phyloP scores from a whole-genome alignment of 2,797 vertebrate species.

The Melanotaenia pygmaea region DNA sequence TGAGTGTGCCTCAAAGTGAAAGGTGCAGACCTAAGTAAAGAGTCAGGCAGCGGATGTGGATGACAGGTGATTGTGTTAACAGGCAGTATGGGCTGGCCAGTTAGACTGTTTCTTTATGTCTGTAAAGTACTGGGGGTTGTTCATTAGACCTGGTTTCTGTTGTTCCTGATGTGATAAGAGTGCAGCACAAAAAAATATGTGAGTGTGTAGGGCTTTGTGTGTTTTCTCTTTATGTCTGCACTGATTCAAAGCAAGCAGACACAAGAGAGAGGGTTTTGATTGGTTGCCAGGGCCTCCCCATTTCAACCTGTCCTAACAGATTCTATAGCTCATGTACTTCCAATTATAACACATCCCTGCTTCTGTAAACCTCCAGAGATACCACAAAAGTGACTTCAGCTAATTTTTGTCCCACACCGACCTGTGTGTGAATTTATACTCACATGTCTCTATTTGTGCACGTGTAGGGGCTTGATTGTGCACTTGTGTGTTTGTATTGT shows the following conservation, averaged over 20 bases:
- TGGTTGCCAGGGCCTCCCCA: conserved; percentile 53
- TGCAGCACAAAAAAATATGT: not conserved
- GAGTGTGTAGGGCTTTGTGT: conserved; percentile 23
- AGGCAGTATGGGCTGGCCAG: conserved; percentile 48
- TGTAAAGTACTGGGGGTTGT: conserved; percentile 37
- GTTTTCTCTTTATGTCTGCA: conserved; percentile 22
- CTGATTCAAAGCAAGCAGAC: conserved; percentile 39
- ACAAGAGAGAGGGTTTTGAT: conserved; percentile 58
- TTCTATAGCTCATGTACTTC: conserved; percentile 63
- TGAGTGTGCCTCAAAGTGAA: conserved; percentile 52
- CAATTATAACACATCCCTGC: conserved; percentile 64
- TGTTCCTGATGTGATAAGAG: not conserved
- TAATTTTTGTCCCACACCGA: conserved; percentile 18
- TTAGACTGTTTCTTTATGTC: conserved; percentile 62
- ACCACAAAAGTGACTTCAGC: conserved; percentile 71
- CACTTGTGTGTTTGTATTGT: conserved; percentile 51
- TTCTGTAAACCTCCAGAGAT: conserved; percentile 66
- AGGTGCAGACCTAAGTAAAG: conserved; percentile 31
- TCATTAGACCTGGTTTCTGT: conserved; percentile 53
- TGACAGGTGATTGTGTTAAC: conserved; percentile 65
- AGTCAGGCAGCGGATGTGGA: conserved; percentile 45
- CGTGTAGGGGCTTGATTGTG: conserved; percentile 47
- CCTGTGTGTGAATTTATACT: conserved; percentile 11
- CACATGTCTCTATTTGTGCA: conserved; percentile 12
- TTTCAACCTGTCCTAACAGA: conserved; percentile 74